Percentiles rank a stretch among this genome's conserved stretches.
These are phyloP conservation scores for Danio rerio DNA, from an alignment of 2,113 vertebrate genomes.

Conservation along the genomic window GRCz12tu NC_133187.1:37613001-37613500, in stretches of 20 bases:
- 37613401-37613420: constrained; percentile 8
- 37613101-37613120: not conserved
- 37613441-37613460: constrained; percentile 8
- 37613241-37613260: not conserved
- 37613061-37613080: no score
- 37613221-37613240: not conserved
- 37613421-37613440: not conserved
- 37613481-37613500: not conserved
- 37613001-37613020: no score
- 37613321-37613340: constrained; percentile 27
- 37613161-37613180: constrained; percentile 17
- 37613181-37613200: not conserved
- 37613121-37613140: not conserved
- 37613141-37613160: not conserved
- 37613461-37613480: constrained; percentile 10
- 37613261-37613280: constrained; percentile 9
- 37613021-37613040: no score
- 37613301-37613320: constrained; percentile 45
- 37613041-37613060: no score
- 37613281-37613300: constrained; percentile 29
- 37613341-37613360: not conserved
- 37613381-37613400: not conserved
- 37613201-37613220: not conserved
- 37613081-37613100: no score
- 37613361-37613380: constrained; percentile 8